These are phyloP conservation scores for Chaetodon auriga DNA, from an alignment of 2,113 vertebrate genomes.

Conservation along the genomic window DNA sequence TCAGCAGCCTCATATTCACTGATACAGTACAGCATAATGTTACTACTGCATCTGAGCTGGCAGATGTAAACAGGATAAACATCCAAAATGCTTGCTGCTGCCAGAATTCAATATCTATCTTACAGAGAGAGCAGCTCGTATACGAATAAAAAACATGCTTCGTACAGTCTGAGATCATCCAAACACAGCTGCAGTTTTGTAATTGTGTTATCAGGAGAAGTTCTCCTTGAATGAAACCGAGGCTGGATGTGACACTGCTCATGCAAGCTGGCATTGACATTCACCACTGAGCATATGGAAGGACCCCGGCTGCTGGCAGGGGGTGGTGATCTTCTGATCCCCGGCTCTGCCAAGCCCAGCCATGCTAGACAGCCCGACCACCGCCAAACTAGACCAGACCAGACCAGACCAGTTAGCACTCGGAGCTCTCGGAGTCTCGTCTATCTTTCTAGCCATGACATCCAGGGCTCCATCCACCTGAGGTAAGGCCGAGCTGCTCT, in stretches of 20 bases:
- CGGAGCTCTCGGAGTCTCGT: conserved; percentile 35
- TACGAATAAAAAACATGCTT: conserved; percentile 43
- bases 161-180: conserved; percentile 43
- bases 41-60: conserved; percentile 50
- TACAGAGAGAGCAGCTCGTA: conserved; percentile 29
- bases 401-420: conserved; percentile 71
- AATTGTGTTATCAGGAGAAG: conserved; percentile 51
- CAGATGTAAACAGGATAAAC: conserved; percentile 70
- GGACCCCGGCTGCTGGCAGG: conserved; percentile 79
- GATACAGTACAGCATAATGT: conserved; percentile 53
- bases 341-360: conserved; percentile 71
- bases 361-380: conserved; percentile 75
- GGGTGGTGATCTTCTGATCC: conserved; percentile 76
- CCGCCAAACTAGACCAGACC: conserved; percentile 72
- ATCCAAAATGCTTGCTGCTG: conserved; percentile 55
- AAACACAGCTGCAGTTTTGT: conserved; percentile 42
- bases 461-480: conserved; percentile 57
- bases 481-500: conserved; percentile 47
- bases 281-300: conserved; percentile 81
- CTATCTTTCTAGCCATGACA: conserved; percentile 29
- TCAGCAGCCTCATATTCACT: conserved; percentile 60
- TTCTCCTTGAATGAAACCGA: conserved; percentile 54
- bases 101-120: conserved; percentile 55
- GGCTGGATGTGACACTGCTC: conserved; percentile 70
- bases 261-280: conserved; percentile 58